Evolutionary conservation across 2,888 invertebrate genomes (phyloP).

Genomic region (Drosophila recens): DNA sequence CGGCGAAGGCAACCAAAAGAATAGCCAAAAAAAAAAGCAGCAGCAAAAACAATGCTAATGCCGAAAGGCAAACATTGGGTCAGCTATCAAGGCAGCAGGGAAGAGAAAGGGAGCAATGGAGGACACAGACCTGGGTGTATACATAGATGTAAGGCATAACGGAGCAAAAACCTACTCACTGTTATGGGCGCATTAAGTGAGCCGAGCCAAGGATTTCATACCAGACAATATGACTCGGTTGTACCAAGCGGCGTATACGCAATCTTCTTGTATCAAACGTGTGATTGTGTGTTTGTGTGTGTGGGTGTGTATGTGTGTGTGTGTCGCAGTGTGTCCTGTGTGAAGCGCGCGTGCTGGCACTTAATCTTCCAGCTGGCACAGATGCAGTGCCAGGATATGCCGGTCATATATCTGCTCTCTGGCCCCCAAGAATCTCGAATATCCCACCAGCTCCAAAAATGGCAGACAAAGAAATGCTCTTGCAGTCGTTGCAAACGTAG

Average conservation of each 20-base stretch:
- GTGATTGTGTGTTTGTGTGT: conserved; percentile 5
- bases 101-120: not conserved
- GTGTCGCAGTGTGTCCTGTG: conserved; percentile 20
- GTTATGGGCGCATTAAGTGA: conserved; percentile 63
- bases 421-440: conserved; percentile 28
- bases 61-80: conserved; percentile 66
- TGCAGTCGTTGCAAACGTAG: not conserved
- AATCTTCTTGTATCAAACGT: conserved; percentile 53
- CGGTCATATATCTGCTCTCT: conserved; percentile 65
- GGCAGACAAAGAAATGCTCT: conserved; percentile 23
- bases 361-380: conserved; percentile 77
- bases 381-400: conserved; percentile 76
- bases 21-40: conserved; percentile 22
- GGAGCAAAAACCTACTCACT: conserved; percentile 40
- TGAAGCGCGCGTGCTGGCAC: conserved; percentile 61
- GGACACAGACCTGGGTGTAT: not conserved
- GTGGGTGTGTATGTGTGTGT: conserved; percentile 19
- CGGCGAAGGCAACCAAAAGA: conserved; percentile 36
- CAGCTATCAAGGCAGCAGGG: conserved; percentile 51
- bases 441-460: conserved; percentile 9
- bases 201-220: conserved; percentile 26
- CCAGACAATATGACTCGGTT: conserved; percentile 29
- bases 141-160: not conserved
- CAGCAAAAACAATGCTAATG: conserved; percentile 60
- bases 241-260: conserved; percentile 71